These are phyloP conservation scores for Phoxinus phoxinus DNA, from an alignment of 2,113 vertebrate genomes.

Conservation along the genomic window DNA sequence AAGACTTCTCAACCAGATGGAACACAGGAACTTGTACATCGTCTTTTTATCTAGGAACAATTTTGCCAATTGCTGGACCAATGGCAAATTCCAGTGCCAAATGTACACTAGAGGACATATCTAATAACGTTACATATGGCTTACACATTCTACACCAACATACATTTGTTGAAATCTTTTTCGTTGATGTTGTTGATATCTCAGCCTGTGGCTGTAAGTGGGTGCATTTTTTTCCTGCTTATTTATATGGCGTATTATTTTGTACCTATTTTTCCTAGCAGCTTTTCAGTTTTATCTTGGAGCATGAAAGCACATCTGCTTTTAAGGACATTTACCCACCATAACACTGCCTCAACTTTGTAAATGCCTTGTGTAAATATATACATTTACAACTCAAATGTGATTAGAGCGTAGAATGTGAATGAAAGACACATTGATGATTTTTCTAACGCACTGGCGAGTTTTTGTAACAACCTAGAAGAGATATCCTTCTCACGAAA, in stretches of 20 bases:
- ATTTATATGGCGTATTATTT: slow-evolving; percentile 72
- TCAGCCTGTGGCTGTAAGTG: slow-evolving; percentile 87
- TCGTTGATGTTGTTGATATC: slow-evolving; percentile 79
- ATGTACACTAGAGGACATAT: slow-evolving; percentile 91
- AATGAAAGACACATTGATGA: slow-evolving; percentile 40
- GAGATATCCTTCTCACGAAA: slow-evolving; percentile 26
- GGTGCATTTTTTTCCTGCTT: slow-evolving; percentile 77
- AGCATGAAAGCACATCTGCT: slow-evolving; percentile 86
- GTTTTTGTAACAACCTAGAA: slow-evolving; percentile 46
- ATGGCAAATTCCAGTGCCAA: slow-evolving; percentile 99
- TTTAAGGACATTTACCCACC: slow-evolving; percentile 82
- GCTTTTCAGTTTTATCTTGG: slow-evolving; percentile 77
- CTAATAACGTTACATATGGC: slow-evolving; percentile 72
- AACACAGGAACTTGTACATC: slow-evolving; percentile 64
- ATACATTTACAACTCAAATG: slow-evolving; percentile 53
- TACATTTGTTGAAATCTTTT: slow-evolving; percentile 76
- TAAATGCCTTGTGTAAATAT: slow-evolving; percentile 86
- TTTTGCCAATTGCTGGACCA: slow-evolving; percentile 99
- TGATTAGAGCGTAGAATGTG: slow-evolving; percentile 51
- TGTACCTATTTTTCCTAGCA: slow-evolving; percentile 79
- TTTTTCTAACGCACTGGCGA: slow-evolving; percentile 49
- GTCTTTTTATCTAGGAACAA: slow-evolving; percentile 80
- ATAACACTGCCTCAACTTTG: slow-evolving; percentile 91
- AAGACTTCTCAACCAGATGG: slow-evolving; percentile 66
- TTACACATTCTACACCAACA: slow-evolving; percentile 57